Conservation (phyloP, 2,888 invertebrate genomes). For the Euspilapteryx auroguttella region DNA sequence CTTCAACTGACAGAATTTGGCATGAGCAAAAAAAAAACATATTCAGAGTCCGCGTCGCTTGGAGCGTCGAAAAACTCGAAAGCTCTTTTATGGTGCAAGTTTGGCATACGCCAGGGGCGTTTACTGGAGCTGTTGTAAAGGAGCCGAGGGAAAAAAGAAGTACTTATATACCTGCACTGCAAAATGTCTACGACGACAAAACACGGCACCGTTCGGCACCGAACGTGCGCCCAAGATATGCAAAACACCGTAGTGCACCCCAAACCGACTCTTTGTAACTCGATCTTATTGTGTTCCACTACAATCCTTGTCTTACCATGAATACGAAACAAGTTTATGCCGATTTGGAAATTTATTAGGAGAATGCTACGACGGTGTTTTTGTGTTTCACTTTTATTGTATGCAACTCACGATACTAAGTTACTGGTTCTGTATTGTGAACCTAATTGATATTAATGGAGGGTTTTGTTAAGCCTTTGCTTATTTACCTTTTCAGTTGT, state of each 20-base stretch:
- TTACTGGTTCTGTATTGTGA: too few species aligned
- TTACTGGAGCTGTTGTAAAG: constrained; percentile 17
- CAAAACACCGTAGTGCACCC: constrained; percentile 25
- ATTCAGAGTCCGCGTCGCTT: too few species aligned
- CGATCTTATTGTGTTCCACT: constrained; percentile 50
- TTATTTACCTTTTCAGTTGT: neutral
- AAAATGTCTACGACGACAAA: constrained; percentile 28
- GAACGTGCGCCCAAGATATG: constrained; percentile 37
- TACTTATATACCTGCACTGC: constrained; percentile 16
- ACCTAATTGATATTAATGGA: too few species aligned
- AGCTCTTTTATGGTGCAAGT: constrained; percentile 52
- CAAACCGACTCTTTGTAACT: constrained; percentile 33
- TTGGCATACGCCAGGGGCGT: constrained; percentile 33
- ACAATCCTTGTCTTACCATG: constrained; percentile 22
- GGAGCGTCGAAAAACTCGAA: constrained; percentile 39
- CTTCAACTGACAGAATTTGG: too few species aligned
- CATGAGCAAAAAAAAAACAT: too few species aligned
- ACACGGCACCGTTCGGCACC: constrained; percentile 13
- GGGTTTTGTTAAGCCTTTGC: too few species aligned
- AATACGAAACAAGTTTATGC: constrained; percentile 47
- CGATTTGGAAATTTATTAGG: constrained; percentile 56
- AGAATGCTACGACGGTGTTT: neutral
- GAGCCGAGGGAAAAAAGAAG: constrained; percentile 24
- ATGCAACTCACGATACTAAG: too few species aligned
- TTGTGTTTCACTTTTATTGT: neutral